phyloP scores from a whole-genome alignment of 2,888 invertebrate genomes.

The Lithophane leautieri region DNA sequence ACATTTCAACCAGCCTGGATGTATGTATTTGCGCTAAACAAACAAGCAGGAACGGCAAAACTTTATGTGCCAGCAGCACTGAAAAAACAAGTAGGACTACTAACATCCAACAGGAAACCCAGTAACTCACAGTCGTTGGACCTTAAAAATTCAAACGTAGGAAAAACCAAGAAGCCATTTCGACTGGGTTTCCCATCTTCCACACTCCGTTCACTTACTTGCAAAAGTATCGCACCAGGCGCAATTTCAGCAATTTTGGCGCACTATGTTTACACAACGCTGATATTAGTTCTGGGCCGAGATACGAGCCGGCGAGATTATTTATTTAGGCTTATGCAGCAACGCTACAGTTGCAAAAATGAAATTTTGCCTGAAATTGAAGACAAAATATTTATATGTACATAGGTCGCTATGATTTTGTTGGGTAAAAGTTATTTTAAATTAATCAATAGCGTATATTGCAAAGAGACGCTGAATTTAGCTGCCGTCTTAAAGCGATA shows the following conservation, averaged over 20 bases:
- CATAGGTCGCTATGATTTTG: slow-evolving; percentile 13
- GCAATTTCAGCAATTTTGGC: slow-evolving; percentile 75
- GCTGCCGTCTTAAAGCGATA: not conserved
- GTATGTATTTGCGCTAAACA: slow-evolving; percentile 34
- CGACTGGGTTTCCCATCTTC: slow-evolving; percentile 53
- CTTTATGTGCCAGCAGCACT: slow-evolving; percentile 29
- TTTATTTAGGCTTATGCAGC: slow-evolving; percentile 73
- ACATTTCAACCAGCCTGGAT: slow-evolving; percentile 11
- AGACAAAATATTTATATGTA: slow-evolving; percentile 58
- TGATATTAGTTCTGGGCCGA: slow-evolving; percentile 79
- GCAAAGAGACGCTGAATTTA: not conserved
- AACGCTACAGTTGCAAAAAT: slow-evolving; percentile 67
- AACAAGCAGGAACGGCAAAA: slow-evolving; percentile 21
- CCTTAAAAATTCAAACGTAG: slow-evolving; percentile 69
- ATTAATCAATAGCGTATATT: not conserved
- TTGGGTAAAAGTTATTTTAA: slow-evolving; percentile 5
- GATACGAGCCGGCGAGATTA: slow-evolving; percentile 69
- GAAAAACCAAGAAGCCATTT: slow-evolving; percentile 69
- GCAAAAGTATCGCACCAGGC: slow-evolving; percentile 71
- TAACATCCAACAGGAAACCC: slow-evolving; percentile 35
- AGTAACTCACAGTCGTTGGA: slow-evolving; percentile 51
- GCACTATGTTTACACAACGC: slow-evolving; percentile 74
- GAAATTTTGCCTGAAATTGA: slow-evolving; percentile 56
- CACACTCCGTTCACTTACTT: slow-evolving; percentile 62
- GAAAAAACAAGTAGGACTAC: slow-evolving; percentile 42